Evolutionary conservation across 1,140 invertebrate species (phyloP), one percentile per base, ranked within the genome.

Genomic region (Drosophila pseudoananassae): DNA sequence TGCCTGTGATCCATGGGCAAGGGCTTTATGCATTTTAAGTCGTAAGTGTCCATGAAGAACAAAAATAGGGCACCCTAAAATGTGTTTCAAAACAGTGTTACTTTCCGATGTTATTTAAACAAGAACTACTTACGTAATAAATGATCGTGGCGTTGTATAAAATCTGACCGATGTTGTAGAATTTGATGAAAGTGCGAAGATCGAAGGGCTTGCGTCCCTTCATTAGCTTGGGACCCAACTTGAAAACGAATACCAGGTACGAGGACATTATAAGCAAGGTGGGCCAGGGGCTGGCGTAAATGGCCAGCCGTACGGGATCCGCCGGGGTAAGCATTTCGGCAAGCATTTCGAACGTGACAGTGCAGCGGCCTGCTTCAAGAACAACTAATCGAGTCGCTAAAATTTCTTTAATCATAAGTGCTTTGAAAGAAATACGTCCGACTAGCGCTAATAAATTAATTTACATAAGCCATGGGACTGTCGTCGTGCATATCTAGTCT

Each of bases 151-250:
- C 31, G 25, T 90, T 90, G 49, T 65, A 78, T 3, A 72, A 0
- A 1, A 90, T 94, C 92, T 97, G 95, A 1, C 94, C 91, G 7
- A 96, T 92, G 78, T 98, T 98, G 92, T 98, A 98, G 5, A 95
- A 55, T 15, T 96, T 94, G n/a, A 98, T 93, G 0, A 94, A 81
- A 31, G 94, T 36, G 65, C 95, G 95, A n/a, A 98, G 92, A n/a
- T 96, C 93, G 69, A 95, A 97, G 0, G 97, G 95, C 85, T 97
- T 95, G 56, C 95, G 93, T 71, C 97, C 94, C 69, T 94, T 93
- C 97, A 98, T 98, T 54, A 95, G 95, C 45, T 91, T 93, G 2
- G 96, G 97, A 1, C 97, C 97, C 31, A 93, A 85, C 43, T 77
- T 76, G 0, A 88, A 55, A 14, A 85, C 64, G 83, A 97, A 96